Evolutionary conservation across 2,113 vertebrate genomes (phyloP), one percentile per base, ranked within the genome.

Genomic region (Anseranas semipalmata): DNA sequence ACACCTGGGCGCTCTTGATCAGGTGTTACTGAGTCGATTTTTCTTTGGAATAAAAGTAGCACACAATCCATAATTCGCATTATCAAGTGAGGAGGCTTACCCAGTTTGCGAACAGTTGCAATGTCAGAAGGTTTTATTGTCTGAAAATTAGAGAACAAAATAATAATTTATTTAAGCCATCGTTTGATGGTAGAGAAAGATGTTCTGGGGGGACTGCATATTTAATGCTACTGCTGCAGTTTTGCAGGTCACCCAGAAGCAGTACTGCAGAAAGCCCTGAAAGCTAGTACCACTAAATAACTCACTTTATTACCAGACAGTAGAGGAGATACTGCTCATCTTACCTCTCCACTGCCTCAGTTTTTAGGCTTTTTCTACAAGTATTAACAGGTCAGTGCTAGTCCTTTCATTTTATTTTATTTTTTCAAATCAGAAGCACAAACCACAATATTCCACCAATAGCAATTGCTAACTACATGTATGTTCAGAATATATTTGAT

Each of bases 11-110:
- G 96, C 33, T 99, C 98, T 0, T 97, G 97, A 96, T 99, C 98
- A 35, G 93, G 19, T 28, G 97, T 97, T 55, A 99, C 98, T 1
- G 96, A 2, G 76, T 98, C 98, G 50, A 99, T 93, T 97, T 97
- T 98, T 84, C 98, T 98, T 96, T 98, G 98, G 93, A 99, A 99
- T 41, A 99, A 96, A 94, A 99, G 98, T 77, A 99, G 95, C 28
- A 98, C 98, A 2, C 98, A 98, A 79, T 99, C 98, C 98, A 99
- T 99, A 97, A 99, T 99, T 90, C 98, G 95, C 98, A 99, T 99
- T 96, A 99, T 99, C 94, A 99, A 97, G 76, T 98, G 98, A 77
- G 98, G 98, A 72, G 98, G 98, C 86, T 98, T 98, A 55, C 98
- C 98, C 91, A 99, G 96, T 91, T 99, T 99, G 87, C 98, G 98